phyloP scores from a whole-genome alignment of 2,888 invertebrate species.

The Tetanocera ferruginea region DNA sequence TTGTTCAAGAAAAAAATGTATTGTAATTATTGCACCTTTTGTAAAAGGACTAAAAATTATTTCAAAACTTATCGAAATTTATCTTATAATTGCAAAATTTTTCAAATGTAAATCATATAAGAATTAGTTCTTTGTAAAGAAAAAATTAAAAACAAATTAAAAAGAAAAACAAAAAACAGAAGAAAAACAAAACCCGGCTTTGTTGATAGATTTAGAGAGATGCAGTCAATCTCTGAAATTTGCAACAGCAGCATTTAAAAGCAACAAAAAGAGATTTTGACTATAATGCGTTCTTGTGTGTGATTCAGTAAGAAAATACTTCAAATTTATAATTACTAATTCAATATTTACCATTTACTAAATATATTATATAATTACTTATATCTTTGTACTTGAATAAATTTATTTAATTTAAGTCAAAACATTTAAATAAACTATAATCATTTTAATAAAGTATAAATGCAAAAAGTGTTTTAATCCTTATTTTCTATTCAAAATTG shows the following conservation, averaged over 20 bases:
- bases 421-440: conserved; percentile 68
- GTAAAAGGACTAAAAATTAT: conserved; percentile 22
- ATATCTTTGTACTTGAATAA: conserved; percentile 69
- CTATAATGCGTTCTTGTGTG: conserved; percentile 30
- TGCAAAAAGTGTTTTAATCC: too few relatives aligned
- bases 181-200: neutral
- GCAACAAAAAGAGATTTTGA: conserved; percentile 15
- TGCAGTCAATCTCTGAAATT: conserved; percentile 1
- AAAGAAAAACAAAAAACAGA: conserved; percentile 35
- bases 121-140: conserved; percentile 53
- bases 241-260: neutral
- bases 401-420: conserved; percentile 68
- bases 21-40: neutral
- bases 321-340: conserved; percentile 46
- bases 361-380: conserved; percentile 58
- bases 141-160: conserved; percentile 37
- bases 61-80: neutral
- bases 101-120: neutral
- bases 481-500: too few relatives aligned
- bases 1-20: conserved; percentile 28
- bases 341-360: conserved; percentile 48
- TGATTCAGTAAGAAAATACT: conserved; percentile 35
- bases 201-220: neutral
- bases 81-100: conserved; percentile 35
- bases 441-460: conserved; percentile 55